A percentile compares a stretch with the other conserved stretches of the same genome.
Conservation (phyloP, 2,797 vertebrate species). For the Myotis findleyi region DNA sequence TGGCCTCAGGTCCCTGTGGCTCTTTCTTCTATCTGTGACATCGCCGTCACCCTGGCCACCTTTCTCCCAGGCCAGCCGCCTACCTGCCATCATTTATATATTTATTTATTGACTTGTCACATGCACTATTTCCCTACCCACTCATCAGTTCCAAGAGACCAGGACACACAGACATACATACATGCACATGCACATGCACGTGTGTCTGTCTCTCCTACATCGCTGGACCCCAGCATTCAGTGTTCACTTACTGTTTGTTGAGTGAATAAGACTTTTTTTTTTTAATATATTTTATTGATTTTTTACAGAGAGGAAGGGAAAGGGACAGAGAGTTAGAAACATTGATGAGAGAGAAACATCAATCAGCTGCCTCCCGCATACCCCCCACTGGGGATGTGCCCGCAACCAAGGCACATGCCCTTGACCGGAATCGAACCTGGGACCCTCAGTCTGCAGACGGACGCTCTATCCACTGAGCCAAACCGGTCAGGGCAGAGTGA, state of each 20-base stretch:
- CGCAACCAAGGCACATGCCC: no score
- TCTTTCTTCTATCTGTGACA: not conserved
- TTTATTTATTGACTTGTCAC: rapidly evolving
- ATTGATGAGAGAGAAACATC: no score
- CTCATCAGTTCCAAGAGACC: not conserved
- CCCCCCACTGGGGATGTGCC: no score
- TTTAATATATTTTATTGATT: no score
- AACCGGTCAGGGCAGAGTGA: not conserved
- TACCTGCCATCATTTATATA: rapidly evolving
- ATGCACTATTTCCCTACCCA: not conserved
- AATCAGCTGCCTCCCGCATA: no score
- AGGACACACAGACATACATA: no score
- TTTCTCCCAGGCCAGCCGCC: not conserved
- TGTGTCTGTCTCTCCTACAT: not conserved
- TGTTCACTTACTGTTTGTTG: not conserved
- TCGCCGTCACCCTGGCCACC: not conserved
- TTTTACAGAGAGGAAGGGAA: no score
- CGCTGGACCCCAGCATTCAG: not conserved
- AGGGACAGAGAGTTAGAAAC: no score
- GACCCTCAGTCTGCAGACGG: no score
- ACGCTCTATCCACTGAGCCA: no score
- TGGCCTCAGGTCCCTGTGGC: not conserved
- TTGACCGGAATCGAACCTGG: no score
- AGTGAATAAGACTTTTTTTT: not conserved
- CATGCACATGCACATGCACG: no score